Evolutionary conservation across 2,888 invertebrate genomes (phyloP).

Genomic region (Colletes collaris): DNA sequence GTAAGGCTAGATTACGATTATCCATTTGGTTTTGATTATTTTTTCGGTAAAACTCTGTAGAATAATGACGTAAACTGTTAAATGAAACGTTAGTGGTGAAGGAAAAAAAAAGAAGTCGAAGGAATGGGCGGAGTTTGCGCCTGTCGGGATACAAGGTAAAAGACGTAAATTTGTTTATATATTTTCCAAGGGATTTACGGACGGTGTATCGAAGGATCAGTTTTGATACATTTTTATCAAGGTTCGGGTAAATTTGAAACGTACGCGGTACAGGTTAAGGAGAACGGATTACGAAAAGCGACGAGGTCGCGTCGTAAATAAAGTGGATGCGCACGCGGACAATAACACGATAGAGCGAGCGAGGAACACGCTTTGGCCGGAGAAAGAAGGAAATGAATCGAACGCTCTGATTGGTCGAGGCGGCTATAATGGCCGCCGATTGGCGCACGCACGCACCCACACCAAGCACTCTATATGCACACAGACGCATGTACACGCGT

Average conservation of each 20-base stretch:
- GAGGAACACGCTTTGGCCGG: slow-evolving; percentile 30
- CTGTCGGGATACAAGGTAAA: slow-evolving; percentile 44
- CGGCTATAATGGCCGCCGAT: slow-evolving; percentile 75
- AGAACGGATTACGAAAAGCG: slow-evolving; percentile 40
- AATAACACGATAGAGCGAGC: slow-evolving; percentile 47
- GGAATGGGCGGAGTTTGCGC: slow-evolving; percentile 70
- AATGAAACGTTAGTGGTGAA: slow-evolving; percentile 11
- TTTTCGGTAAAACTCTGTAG: not conserved
- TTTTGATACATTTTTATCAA: not conserved
- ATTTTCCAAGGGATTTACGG: not conserved
- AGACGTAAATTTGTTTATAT: slow-evolving; percentile 35
- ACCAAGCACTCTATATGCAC: slow-evolving; percentile 40
- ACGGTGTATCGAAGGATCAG: not conserved
- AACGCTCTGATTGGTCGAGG: slow-evolving; percentile 73
- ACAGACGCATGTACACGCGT: slow-evolving; percentile 62
- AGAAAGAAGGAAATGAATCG: slow-evolving; percentile 60
- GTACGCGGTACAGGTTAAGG: slow-evolving; percentile 38
- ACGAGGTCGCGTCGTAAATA: slow-evolving; percentile 61
- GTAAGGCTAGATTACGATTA: slow-evolving; percentile 4
- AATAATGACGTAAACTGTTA: not conserved
- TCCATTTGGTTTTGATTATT: not conserved
- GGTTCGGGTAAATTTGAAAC: not conserved
- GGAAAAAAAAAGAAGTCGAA: slow-evolving; percentile 46
- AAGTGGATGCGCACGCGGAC: slow-evolving; percentile 65
- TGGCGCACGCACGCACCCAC: slow-evolving; percentile 65